phyloP scores from a whole-genome alignment of 2,888 invertebrate genomes.

The Ophion ellenae region DNA sequence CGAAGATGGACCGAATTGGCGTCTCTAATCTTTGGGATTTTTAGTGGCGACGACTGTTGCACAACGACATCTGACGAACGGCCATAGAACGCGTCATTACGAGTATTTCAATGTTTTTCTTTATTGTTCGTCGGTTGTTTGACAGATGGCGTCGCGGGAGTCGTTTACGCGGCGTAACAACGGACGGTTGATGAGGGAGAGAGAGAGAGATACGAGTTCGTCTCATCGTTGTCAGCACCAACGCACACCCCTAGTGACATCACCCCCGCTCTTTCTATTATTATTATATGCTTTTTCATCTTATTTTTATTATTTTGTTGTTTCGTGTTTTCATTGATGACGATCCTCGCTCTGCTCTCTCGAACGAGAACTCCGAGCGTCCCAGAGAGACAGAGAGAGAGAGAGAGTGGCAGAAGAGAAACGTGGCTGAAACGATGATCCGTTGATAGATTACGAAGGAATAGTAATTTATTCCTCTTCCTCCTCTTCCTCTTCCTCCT shows the following conservation, averaged over 20 bases:
- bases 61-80: background rate
- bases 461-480: constrained; percentile 71
- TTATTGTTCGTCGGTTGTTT: constrained; percentile 6
- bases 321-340: constrained; percentile 22
- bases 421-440: constrained; percentile 51
- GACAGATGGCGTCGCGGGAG: background rate
- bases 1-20: background rate
- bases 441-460: constrained; percentile 49
- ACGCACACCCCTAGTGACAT: background rate
- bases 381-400: background rate
- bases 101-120: constrained; percentile 1
- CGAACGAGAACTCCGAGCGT: constrained; percentile 24
- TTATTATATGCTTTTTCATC: constrained; percentile 22
- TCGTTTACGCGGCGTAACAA: background rate
- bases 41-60: background rate
- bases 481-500: constrained; percentile 74
- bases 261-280: constrained; percentile 29
- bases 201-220: background rate
- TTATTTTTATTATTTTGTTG: constrained; percentile 14
- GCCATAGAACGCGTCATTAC: background rate
- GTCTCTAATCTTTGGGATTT: background rate
- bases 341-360: constrained; percentile 29
- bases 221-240: background rate
- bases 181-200: background rate
- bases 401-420: constrained; percentile 39